These are phyloP conservation scores for Cheilosia vernalis DNA, from an alignment of 2,888 invertebrate genomes.

Conservation along the genomic window DNA sequence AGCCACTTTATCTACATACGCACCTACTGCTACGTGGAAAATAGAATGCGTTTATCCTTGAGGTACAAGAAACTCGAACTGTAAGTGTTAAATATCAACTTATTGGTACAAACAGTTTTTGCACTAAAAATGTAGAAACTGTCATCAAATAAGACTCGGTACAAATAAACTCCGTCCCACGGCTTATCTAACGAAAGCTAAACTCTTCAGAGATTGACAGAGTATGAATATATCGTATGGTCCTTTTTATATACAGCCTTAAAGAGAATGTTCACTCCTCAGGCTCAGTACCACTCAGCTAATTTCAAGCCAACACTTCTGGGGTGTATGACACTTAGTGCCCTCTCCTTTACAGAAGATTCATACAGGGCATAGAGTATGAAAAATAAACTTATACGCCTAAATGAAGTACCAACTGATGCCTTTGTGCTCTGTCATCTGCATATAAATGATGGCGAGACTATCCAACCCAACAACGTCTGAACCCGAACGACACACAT, in stretches of 20 bases:
- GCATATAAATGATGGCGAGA: constrained; percentile 50
- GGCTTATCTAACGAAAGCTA: too few species aligned
- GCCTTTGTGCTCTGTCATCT: constrained; percentile 29
- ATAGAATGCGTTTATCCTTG: too few species aligned
- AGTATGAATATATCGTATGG: neutral
- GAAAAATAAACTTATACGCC: constrained; percentile 20
- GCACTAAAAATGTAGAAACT: too few species aligned
- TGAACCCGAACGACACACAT: constrained; percentile 33
- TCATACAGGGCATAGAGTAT: neutral
- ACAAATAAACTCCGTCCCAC: too few species aligned
- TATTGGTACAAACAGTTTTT: too few species aligned
- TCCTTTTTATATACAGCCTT: neutral
- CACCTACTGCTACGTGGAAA: too few species aligned
- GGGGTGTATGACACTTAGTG: constrained; percentile 50
- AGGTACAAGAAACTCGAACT: too few species aligned
- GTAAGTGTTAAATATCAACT: too few species aligned
- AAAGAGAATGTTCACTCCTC: constrained; percentile 31
- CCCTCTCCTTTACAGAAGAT: constrained; percentile 26
- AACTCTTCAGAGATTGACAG: neutral
- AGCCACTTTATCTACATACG: too few species aligned
- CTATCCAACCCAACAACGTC: constrained; percentile 25
- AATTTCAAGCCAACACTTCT: constrained; percentile 59
- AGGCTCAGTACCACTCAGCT: constrained; percentile 44
- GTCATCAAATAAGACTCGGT: too few species aligned
- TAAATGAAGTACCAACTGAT: constrained; percentile 58